Conservation (phyloP, 2,888 invertebrate genomes). For the Trachelus tabidus region DNA sequence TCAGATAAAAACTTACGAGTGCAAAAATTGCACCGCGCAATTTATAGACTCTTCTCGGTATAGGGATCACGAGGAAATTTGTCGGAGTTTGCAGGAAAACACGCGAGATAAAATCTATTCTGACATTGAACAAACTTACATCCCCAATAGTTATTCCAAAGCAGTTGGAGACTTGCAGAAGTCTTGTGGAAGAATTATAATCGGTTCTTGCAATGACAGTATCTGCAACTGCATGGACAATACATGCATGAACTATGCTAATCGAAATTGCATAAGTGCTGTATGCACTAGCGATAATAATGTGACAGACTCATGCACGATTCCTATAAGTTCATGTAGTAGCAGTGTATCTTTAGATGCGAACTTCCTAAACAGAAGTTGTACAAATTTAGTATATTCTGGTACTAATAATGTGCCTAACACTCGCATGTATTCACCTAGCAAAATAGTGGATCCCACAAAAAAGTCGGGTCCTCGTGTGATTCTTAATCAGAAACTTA, state of each 20-base stretch:
- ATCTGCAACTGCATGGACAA: not conserved
- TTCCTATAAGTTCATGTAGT: not conserved
- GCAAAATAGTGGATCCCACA: not conserved
- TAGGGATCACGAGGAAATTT: conserved; percentile 13
- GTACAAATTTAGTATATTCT: conserved; percentile 6
- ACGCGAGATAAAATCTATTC: conserved; percentile 5
- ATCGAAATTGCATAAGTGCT: not conserved
- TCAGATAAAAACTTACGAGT: conserved; percentile 19
- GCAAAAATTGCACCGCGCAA: conserved; percentile 13
- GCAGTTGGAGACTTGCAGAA: not conserved
- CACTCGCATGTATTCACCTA: not conserved
- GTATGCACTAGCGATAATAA: not conserved
- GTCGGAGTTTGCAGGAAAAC: not conserved
- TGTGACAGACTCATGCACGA: not conserved
- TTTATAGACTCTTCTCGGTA: conserved; percentile 11
- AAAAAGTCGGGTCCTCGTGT: not conserved
- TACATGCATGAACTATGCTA: not conserved
- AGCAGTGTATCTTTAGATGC: not conserved
- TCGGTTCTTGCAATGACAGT: not conserved
- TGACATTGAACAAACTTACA: conserved; percentile 2
- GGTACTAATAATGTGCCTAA: not conserved
- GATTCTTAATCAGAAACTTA: not conserved
- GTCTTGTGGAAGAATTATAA: not conserved
- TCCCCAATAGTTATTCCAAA: not conserved
- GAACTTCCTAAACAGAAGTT: not conserved